Evolutionary conservation across 2,888 invertebrate species (phyloP).

Genomic region (Phyllotreta striolata): DNA sequence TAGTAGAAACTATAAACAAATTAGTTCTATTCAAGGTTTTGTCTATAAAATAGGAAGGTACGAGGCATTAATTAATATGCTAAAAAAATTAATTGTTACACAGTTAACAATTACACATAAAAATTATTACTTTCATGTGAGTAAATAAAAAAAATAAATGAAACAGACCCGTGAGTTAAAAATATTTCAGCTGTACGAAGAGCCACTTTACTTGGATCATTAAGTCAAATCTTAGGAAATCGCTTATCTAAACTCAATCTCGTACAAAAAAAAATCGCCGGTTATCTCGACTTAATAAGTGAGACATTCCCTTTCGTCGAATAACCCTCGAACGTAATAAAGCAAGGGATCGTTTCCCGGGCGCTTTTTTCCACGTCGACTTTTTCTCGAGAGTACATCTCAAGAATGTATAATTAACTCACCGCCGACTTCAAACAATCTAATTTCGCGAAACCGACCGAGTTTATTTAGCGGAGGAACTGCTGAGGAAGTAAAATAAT

Average conservation of each 20-base stretch:
- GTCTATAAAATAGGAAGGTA: no score
- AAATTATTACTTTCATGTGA: no score
- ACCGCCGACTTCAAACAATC: constrained; percentile 37
- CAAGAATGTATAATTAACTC: constrained; percentile 37
- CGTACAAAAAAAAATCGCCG: constrained; percentile 5
- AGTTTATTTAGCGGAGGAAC: constrained; percentile 33
- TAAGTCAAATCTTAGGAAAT: not conserved
- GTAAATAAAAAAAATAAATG: no score
- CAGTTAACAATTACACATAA: no score
- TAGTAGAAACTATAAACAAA: no score
- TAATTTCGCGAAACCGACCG: constrained; percentile 32
- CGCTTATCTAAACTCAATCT: constrained; percentile 17
- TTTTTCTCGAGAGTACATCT: constrained; percentile 29
- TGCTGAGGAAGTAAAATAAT: constrained; percentile 34
- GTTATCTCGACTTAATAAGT: constrained; percentile 20
- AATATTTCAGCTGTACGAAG: no score
- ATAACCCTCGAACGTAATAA: constrained; percentile 14
- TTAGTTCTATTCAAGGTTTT: no score
- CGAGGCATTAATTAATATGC: no score
- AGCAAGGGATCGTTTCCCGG: constrained; percentile 20
- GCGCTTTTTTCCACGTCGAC: constrained; percentile 15
- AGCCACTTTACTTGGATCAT: no score
- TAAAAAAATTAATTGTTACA: no score
- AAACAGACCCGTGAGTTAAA: no score
- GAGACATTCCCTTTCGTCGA: constrained; percentile 15